Percentiles rank a stretch among this genome's conserved stretches.
These are phyloP conservation scores for Ormyrus thymus DNA, from an alignment of 2,888 invertebrate species.

Conservation along the genomic window DNA sequence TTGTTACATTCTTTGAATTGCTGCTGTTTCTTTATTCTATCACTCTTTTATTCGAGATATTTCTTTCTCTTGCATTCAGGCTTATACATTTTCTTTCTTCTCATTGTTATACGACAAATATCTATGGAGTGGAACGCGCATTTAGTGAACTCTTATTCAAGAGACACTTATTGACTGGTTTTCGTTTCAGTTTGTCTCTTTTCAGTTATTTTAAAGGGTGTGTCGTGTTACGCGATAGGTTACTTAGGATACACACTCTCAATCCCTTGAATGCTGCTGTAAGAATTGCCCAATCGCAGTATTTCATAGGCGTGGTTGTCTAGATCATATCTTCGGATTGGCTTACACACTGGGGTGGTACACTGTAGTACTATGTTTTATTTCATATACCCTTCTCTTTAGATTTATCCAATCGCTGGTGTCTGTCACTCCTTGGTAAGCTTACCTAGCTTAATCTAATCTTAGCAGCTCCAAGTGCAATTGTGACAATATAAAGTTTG, in stretches of 20 bases:
- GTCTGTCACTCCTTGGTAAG: constrained; percentile 32
- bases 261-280: constrained; percentile 65
- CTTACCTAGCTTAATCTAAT: constrained; percentile 63
- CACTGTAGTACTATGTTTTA: constrained; percentile 73
- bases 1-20: no score
- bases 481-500: constrained; percentile 68
- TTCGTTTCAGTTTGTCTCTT: constrained; percentile 47
- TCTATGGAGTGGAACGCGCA: constrained; percentile 46
- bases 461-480: constrained; percentile 68
- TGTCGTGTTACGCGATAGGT: constrained; percentile 53
- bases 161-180: constrained; percentile 55
- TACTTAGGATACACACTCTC: constrained; percentile 69
- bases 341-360: constrained; percentile 68
- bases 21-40: no score
- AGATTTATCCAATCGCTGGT: constrained; percentile 49
- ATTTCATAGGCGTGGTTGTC: constrained; percentile 61
- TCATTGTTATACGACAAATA: constrained; percentile 44
- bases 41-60: constrained; percentile 9
- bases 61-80: constrained; percentile 11
- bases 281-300: constrained; percentile 62
- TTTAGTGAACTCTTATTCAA: constrained; percentile 51
- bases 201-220: constrained; percentile 54
- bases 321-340: constrained; percentile 61
- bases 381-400: constrained; percentile 63
- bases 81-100: constrained; percentile 33